Conservation (phyloP, 2,113 vertebrate species). For the Bostrychus sinensis region DNA sequence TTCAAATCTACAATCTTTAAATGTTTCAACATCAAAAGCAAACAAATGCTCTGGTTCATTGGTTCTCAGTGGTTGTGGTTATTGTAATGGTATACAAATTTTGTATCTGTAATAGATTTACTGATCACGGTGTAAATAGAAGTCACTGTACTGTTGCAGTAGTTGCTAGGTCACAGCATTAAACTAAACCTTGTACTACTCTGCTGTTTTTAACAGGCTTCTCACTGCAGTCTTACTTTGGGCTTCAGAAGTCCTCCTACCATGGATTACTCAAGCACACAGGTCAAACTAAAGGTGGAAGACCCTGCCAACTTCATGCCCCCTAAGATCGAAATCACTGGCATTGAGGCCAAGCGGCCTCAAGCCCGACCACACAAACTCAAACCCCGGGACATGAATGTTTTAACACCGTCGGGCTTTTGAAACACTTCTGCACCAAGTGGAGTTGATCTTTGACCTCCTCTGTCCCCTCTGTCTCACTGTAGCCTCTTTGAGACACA, state of each 20-base stretch:
- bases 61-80: too few species aligned
- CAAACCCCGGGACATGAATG: conserved; percentile 82
- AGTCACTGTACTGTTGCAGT: neutral
- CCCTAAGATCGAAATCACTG: conserved; percentile 86
- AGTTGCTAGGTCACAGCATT: neutral
- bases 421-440: conserved; percentile 45
- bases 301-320: conserved; percentile 82
- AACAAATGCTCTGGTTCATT: too few species aligned
- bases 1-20: neutral
- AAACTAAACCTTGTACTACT: neutral
- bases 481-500: conserved; percentile 15
- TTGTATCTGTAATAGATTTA: too few species aligned
- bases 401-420: conserved; percentile 81
- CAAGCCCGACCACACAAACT: conserved; percentile 83
- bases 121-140: neutral
- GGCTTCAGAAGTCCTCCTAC: conserved; percentile 89
- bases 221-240: conserved; percentile 87
- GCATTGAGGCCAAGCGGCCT: conserved; percentile 77
- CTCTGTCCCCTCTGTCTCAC: conserved; percentile 11
- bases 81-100: too few species aligned
- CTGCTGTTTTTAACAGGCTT: conserved; percentile 77
- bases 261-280: conserved; percentile 88
- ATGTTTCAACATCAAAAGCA: neutral
- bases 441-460: neutral
- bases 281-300: conserved; percentile 82